Base-by-base conservation (phyloP, 2,797 vertebrate genomes). In the Parauchenoglanis punctatus region DNA sequence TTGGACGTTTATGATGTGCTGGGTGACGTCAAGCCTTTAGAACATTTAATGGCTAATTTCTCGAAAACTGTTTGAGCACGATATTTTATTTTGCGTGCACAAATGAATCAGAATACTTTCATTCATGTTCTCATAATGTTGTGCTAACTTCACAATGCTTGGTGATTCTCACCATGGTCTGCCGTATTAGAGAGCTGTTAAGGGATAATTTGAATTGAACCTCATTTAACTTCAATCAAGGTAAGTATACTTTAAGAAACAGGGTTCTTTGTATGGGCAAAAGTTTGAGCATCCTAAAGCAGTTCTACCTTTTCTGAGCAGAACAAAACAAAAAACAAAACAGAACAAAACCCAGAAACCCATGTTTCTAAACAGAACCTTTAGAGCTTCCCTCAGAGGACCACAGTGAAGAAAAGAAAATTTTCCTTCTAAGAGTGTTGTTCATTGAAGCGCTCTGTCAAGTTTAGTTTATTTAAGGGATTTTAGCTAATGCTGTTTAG, bases 401-500 rank as follows among this genome's bases (percentile, higher is more conserved):
- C 44, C 12, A 61, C 25, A 25, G 56, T 7, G 31, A 28, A 11
- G 40, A 52, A 52, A 52, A 68, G 63, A 52, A 12, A 46, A 67
- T 67, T 67, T 67, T 49, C 81, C 44, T 31, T 82, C 8, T 20
- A 28, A 67, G n/a, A 35, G 59, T 82, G 67, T 56, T 44, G 67
- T 81, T 31, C 11, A 78, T 52, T 85, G 25, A 77, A 61, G 78
- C 25, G 40, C 73, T 85, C 61, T 87, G 65, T 90, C 81, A 65
- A 87, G 85, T 86, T 81, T 70, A 72, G 87, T 88, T 89, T 90
- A 88, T 78, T 28, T 82, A 86, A 87, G 80, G 73, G 88, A 89
- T 91, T 89, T 85, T 72, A 11, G 65, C 85, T 87, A 90, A 90
- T 70, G 87, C 70, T 70, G 82, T 90, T 83, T 90, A 88, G 86